Evolutionary conservation across 2,888 invertebrate genomes (phyloP).

Genomic region (Dendrolimus pini): DNA sequence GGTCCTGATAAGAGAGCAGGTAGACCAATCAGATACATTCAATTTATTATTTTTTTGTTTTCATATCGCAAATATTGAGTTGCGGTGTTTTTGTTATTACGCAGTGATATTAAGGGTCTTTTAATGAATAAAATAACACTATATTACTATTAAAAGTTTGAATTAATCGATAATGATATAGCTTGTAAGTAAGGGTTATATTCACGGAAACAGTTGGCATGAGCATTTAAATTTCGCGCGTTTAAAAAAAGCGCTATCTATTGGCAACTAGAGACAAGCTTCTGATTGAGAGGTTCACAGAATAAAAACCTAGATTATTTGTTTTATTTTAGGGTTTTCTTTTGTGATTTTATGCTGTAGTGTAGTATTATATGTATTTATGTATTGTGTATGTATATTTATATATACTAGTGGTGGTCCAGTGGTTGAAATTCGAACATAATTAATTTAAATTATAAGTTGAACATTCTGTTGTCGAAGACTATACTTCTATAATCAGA

Average conservation of each 20-base stretch:
- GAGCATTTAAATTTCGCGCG: background rate
- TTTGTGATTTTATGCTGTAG: too few relatives aligned
- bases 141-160: constrained; percentile 19
- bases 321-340: too few relatives aligned
- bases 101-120: constrained; percentile 18
- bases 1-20: constrained; percentile 54
- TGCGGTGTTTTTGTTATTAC: constrained; percentile 17
- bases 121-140: constrained; percentile 24
- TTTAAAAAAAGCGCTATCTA: background rate
- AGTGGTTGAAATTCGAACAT: too few relatives aligned
- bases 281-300: background rate
- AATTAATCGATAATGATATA: constrained; percentile 20
- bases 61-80: constrained; percentile 27
- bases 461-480: too few relatives aligned
- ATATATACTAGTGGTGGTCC: too few relatives aligned
- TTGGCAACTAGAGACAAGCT: background rate
- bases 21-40: constrained; percentile 43
- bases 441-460: too few relatives aligned
- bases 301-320: too few relatives aligned
- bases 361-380: too few relatives aligned
- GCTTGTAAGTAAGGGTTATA: background rate
- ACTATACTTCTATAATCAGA: too few relatives aligned
- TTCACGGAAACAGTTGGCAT: background rate
- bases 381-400: too few relatives aligned
- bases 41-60: constrained; percentile 44